A percentile compares a stretch with the other conserved stretches of the same genome.
Conservation (phyloP, 2,888 invertebrate species). For the Lepidonotus clava region DNA sequence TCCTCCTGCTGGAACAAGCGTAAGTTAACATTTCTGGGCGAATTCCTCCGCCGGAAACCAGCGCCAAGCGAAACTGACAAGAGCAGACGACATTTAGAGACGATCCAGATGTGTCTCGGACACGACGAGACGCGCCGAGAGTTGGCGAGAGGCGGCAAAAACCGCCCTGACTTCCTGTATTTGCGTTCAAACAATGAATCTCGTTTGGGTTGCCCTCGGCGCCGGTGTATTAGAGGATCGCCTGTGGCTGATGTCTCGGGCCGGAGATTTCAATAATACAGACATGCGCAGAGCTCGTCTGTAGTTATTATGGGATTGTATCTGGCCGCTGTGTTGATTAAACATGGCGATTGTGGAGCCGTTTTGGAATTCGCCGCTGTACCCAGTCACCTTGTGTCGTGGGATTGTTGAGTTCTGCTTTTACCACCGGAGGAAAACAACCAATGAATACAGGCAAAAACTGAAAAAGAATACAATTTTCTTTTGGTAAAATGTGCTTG, state of each 20-base stretch:
- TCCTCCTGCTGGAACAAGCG: no score
- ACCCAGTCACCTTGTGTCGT: no score
- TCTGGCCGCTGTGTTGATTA: not conserved
- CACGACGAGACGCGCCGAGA: not conserved
- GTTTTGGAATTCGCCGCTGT: not conserved
- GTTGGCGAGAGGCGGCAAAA: not conserved
- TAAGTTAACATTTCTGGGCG: no score
- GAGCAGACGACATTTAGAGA: not conserved
- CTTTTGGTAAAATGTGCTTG: no score
- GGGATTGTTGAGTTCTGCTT: no score
- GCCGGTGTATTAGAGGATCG: not conserved
- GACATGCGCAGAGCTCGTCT: conserved; percentile 19
- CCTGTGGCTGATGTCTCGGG: not conserved
- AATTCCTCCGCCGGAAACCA: no score
- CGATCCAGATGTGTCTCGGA: not conserved
- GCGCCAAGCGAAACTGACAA: no score
- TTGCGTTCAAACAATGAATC: not conserved
- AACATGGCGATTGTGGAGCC: conserved; percentile 19
- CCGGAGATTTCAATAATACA: not conserved
- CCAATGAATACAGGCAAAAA: no score
- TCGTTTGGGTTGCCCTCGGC: no score
- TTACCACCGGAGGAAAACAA: no score
- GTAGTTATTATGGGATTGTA: not conserved
- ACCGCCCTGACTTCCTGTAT: not conserved
- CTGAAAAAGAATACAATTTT: no score